Conservation (phyloP, 2,113 vertebrate genomes). For the Toxostoma redivivum region DNA sequence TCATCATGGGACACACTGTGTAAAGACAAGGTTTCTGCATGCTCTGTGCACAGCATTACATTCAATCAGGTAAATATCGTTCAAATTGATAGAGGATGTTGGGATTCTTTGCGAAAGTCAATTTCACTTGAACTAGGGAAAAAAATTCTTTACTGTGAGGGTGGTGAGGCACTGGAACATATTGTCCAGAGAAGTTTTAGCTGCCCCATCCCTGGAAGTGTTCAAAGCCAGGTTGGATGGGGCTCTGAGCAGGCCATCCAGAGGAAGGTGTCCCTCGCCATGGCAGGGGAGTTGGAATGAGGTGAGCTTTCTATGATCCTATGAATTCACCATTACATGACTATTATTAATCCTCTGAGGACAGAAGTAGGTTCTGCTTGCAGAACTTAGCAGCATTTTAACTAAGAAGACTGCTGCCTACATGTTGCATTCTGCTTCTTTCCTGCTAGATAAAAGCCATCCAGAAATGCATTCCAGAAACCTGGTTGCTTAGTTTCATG, state of each 20-base stretch:
- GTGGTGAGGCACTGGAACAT: neutral
- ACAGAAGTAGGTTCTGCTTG: neutral
- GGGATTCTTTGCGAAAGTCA: neutral
- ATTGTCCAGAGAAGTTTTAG: neutral
- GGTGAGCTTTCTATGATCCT: neutral
- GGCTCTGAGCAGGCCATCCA: neutral
- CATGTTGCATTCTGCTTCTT: neutral
- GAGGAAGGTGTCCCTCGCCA: neutral
- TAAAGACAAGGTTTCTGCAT: neutral
- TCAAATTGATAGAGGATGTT: neutral
- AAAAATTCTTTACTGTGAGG: neutral
- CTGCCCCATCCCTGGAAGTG: neutral
- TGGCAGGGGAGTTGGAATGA: neutral
- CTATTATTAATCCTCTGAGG: neutral
- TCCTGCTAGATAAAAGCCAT: neutral
- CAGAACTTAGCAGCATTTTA: neutral
- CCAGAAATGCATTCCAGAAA: slow-evolving; percentile 25
- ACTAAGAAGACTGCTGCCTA: neutral
- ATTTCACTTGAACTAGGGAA: neutral
- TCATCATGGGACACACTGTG: neutral
- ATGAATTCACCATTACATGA: neutral
- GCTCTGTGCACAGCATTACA: neutral
- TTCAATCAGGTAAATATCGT: neutral
- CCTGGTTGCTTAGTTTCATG: slow-evolving; percentile 32
- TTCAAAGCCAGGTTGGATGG: no score